Evolutionary conservation across 2,797 vertebrate species (phyloP), one percentile per base, ranked within the genome.

Genomic region (Artibeus jamaicensis): DNA sequence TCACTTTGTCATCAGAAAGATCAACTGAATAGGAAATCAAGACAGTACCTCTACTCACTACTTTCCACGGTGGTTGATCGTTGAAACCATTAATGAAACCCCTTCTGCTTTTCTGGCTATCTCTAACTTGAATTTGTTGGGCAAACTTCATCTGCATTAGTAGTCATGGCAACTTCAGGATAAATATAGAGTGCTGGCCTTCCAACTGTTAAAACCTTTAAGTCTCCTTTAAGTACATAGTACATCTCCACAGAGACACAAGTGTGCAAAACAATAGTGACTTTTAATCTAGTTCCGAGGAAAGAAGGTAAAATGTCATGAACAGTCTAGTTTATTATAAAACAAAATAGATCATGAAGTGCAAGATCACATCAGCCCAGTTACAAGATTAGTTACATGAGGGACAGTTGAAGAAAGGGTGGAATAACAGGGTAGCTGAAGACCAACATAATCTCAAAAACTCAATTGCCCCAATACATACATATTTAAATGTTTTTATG

Each of bases 91-190:
- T 96, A 97, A 95, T 95, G 95, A 97, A 94, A 91, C 59, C 83
- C 15, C 55, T 91, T 97, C 91, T 97, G 93, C 76, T 95, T 97
- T 94, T 95, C 55, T 3, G 42, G 76, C 70, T 91, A 70, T 81
- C 70, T 95, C 76, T 92, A 82, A 73, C 73, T 93, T 89, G 89
- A 96, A 97, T 53, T 95, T 95, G 83, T 97, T 97, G 91, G 82
- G 79, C 42, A 95, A 88, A 97, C 95, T 97, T 94, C 95, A 46
- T 67, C 86, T 98, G 96, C 96, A 95, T 98, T 97, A 97, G 97
- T 97, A 97, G 70, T 70, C 95, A 97, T 98, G 84, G 97, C 26
- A 97, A 98, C 96, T 91, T 81, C 84, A 94, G 91, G 91, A 77
- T 95, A 95, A 97, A 94, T 97, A 97, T 90, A 82, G 96, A 97